Evolutionary conservation across 1,140 invertebrate genomes (phyloP), one percentile per base, ranked within the genome.

Genomic region (Lanistes nyassanus): DNA sequence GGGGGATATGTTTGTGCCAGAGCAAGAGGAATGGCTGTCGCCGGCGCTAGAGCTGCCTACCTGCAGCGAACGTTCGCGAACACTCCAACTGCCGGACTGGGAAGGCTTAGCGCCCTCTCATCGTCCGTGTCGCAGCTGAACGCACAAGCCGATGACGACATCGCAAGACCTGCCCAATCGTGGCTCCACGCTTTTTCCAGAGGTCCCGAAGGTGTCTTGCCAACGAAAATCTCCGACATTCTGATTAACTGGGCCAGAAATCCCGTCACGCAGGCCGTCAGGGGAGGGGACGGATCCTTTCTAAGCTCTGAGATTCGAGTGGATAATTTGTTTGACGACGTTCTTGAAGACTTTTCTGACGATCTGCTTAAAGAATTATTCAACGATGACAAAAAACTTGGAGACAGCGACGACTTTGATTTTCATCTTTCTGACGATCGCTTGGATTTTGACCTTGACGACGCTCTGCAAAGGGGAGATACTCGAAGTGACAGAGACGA

Each of bases 401-500:
- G 23, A n/a, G 36, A 67, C 21, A 34, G 51, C 29, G 23, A 67
- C 5, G 65, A 42, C n/a, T 39, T 51, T 36, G 11, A 23, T 66
- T 66, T 66, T 64, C 62, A 36, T 55, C 11, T 60, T 11, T 60
- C 23, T 31, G 31, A 67, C n/a, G 66, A 68, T 16, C 13, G n/a
- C 3, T 68, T 70, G 31, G 68, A 70, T 29, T 53, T 36, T 56
- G 68, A 70, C 16, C 34, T 56, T n/a, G n/a, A 56, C 47, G 37
- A 56, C 23, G 39, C 26, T 34, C 47, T 55, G 16, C 7, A 55
- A 21, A 3, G 1, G 19, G 42, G 42, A 3, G 1, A 9, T n/a
- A n/a, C n/a, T n/a, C n/a, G n/a, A n/a, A n/a, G n/a, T n/a, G n/a
- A n/a, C n/a, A n/a, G n/a, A n/a, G n/a, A n/a, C n/a, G n/a, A n/a